These are phyloP conservation scores for Bruchidius siliquastri DNA, from an alignment of 2,888 invertebrate genomes.

Conservation along the genomic window DNA sequence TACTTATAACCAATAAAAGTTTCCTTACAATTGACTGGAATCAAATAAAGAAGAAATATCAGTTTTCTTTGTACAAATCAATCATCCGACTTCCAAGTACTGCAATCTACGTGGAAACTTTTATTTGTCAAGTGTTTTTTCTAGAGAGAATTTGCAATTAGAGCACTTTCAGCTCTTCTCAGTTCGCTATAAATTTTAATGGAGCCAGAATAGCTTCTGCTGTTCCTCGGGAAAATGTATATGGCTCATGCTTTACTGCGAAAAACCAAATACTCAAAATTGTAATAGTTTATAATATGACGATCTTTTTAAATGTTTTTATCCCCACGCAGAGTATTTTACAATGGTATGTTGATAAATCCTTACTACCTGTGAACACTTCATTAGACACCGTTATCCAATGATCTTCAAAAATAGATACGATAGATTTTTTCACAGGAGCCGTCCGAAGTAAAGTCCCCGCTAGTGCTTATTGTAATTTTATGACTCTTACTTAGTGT, in stretches of 20 bases:
- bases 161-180: background rate
- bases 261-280: too few species aligned
- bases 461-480: too few species aligned
- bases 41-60: background rate
- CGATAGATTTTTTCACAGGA: too few species aligned
- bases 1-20: background rate
- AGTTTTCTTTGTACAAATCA: background rate
- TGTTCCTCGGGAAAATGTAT: background rate
- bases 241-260: background rate
- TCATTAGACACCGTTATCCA: too few species aligned
- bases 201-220: background rate
- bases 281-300: too few species aligned
- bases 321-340: too few species aligned
- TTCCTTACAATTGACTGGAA: background rate
- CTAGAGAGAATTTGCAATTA: background rate
- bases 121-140: background rate
- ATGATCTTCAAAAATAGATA: too few species aligned
- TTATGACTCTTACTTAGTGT: too few species aligned
- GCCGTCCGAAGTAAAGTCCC: too few species aligned
- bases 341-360: too few species aligned
- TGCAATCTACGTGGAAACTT: background rate
- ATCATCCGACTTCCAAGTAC: background rate
- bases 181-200: background rate
- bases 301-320: too few species aligned
- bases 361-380: too few species aligned